These are phyloP conservation scores for Macropis europaea DNA, from an alignment of 2,888 invertebrate genomes.

Conservation along the genomic window DNA sequence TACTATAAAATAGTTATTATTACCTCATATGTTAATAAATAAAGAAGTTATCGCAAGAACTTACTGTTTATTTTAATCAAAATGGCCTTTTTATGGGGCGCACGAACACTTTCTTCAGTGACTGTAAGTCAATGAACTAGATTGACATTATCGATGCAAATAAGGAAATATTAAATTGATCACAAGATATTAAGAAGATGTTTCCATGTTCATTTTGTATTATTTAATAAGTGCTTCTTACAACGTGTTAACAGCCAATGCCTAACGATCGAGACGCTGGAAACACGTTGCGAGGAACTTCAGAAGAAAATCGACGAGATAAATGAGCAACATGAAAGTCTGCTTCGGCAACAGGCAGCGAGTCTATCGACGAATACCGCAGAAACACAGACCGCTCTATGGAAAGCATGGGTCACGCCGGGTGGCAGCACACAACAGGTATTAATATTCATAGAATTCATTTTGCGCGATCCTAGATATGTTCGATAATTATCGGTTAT, in stretches of 20 bases:
- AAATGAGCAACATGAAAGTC: conserved; percentile 80
- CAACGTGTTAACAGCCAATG: conserved; percentile 82
- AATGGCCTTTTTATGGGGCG: too few species aligned
- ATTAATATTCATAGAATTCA: conserved; percentile 27
- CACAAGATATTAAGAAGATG: too few species aligned
- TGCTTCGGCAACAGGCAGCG: conserved; percentile 66
- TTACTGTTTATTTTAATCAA: too few species aligned
- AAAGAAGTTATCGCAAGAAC: too few species aligned
- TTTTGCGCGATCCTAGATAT: conserved; percentile 17
- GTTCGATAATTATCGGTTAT: conserved; percentile 19
- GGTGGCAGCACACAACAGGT: conserved; percentile 76
- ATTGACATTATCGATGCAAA: too few species aligned
- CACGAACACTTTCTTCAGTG: too few species aligned
- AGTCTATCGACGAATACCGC: conserved; percentile 78
- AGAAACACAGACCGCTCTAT: conserved; percentile 75
- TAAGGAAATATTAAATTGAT: too few species aligned
- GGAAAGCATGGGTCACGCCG: conserved; percentile 72
- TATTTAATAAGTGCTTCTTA: neutral
- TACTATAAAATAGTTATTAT: too few species aligned
- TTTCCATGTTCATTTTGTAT: neutral
- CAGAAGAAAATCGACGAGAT: conserved; percentile 90
- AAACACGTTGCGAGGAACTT: conserved; percentile 91
- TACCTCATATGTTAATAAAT: too few species aligned
- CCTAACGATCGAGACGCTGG: conserved; percentile 89
- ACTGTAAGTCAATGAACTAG: too few species aligned